Conservation (phyloP, 2,888 invertebrate genomes). For the Branchinecta sandiegonensis region DNA sequence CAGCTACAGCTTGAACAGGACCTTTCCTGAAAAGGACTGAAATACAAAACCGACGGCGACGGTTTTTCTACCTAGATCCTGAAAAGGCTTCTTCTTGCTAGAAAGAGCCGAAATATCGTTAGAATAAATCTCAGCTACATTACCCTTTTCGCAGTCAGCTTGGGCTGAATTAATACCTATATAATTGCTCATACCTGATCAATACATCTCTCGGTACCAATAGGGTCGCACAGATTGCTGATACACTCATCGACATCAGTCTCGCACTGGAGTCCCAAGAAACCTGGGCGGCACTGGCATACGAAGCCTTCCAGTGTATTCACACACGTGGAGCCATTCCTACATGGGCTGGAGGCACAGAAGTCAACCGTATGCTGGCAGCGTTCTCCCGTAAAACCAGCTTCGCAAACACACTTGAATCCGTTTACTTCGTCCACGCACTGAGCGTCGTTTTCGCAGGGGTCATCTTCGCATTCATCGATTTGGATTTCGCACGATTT, state of each 20-base stretch:
- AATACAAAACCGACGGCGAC: too few species aligned
- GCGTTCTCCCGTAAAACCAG: constrained; percentile 82
- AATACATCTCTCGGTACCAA: constrained; percentile 75
- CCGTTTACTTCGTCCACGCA: constrained; percentile 76
- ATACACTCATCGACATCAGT: constrained; percentile 83
- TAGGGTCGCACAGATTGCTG: constrained; percentile 74
- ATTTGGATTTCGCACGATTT: constrained; percentile 73
- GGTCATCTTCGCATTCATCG: constrained; percentile 73
- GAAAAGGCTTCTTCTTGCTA: too few species aligned
- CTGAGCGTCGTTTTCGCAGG: constrained; percentile 81
- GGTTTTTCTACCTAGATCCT: too few species aligned
- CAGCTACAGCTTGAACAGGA: too few species aligned
- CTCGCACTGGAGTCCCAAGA: constrained; percentile 67
- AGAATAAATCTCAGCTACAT: too few species aligned
- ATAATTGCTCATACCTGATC: constrained; percentile 44
- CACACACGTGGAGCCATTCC: constrained; percentile 74
- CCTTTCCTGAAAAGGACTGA: too few species aligned
- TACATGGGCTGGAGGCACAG: constrained; percentile 74
- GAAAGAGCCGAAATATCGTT: too few species aligned
- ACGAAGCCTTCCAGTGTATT: constrained; percentile 77
- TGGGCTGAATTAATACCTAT: background rate
- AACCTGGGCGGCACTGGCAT: constrained; percentile 87
- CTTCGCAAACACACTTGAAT: constrained; percentile 73
- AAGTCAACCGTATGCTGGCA: constrained; percentile 89
- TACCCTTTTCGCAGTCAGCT: too few species aligned